Evolutionary conservation across 1,140 invertebrate species (phyloP).

Genomic region (Papilio polytes): DNA sequence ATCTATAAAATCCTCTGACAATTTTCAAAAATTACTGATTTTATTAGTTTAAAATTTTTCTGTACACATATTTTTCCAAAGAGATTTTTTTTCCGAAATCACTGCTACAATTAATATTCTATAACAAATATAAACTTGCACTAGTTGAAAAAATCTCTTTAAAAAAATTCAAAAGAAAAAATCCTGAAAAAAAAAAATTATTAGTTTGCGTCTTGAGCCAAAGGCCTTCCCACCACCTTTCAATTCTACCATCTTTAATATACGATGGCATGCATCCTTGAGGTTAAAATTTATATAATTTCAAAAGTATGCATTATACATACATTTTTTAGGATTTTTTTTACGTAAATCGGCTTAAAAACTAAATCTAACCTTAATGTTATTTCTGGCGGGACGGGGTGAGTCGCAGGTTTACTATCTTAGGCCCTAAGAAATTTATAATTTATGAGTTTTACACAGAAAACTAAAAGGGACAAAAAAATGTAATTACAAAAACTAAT

Average conservation of each 20-base stretch:
- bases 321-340: conserved; percentile 8
- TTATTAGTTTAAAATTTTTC: not conserved
- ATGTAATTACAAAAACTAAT: no score
- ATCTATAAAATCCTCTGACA: not conserved
- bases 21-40: not conserved
- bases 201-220: conserved; percentile 23
- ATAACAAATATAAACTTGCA: not conserved
- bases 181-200: conserved; percentile 40
- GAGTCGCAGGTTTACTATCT: conserved; percentile 5
- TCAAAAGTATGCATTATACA: conserved; percentile 4
- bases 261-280: conserved; percentile 41
- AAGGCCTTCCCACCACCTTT: conserved; percentile 46
- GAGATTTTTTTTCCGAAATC: not conserved
- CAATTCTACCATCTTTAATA: conserved; percentile 33
- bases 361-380: conserved; percentile 68
- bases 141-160: conserved; percentile 2
- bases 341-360: conserved; percentile 49
- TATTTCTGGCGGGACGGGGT: conserved; percentile 50
- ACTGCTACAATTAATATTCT: not conserved
- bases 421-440: conserved; percentile 6
- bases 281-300: conserved; percentile 31
- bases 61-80: not conserved
- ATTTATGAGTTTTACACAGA: not conserved
- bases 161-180: not conserved
- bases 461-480: no score